phyloP scores from a whole-genome alignment of 2,113 vertebrate genomes.

The Cheirogaleus medius region DNA sequence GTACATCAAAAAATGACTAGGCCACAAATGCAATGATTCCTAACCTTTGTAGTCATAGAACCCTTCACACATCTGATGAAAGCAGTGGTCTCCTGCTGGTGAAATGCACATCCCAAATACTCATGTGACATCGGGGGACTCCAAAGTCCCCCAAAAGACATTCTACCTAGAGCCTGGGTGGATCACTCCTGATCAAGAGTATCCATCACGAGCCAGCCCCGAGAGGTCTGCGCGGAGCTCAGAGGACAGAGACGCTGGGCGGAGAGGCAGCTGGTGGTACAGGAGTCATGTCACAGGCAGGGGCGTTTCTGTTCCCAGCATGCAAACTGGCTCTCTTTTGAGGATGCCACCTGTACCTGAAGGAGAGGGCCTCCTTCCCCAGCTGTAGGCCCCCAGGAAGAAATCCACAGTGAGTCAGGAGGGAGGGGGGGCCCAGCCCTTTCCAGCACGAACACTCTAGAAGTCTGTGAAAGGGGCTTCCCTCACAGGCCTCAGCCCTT shows the following conservation, averaged over 20 bases:
- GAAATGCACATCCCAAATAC: background rate
- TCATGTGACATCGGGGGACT: background rate
- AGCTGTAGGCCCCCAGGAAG: background rate
- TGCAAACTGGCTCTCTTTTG: background rate
- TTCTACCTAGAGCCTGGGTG: background rate
- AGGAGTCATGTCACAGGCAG: background rate
- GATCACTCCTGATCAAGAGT: background rate
- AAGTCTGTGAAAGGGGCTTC: background rate
- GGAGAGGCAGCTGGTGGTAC: rapidly evolving
- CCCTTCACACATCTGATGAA: background rate
- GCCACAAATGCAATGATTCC: background rate
- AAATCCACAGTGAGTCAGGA: background rate
- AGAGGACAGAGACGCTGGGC: rapidly evolving
- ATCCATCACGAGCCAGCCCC: background rate
- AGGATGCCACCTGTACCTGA: background rate
- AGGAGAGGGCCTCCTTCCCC: background rate
- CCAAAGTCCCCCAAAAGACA: background rate
- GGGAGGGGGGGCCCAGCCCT: background rate
- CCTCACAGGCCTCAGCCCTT: background rate
- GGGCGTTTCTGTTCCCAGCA: background rate
- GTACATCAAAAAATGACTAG: background rate
- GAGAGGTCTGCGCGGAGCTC: background rate
- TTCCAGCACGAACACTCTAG: background rate
- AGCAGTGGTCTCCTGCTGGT: background rate
- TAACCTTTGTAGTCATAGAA: background rate